These are phyloP conservation scores for Arrhopalites spinosus DNA, from an alignment of 2,888 invertebrate genomes.

Conservation along the genomic window DNA sequence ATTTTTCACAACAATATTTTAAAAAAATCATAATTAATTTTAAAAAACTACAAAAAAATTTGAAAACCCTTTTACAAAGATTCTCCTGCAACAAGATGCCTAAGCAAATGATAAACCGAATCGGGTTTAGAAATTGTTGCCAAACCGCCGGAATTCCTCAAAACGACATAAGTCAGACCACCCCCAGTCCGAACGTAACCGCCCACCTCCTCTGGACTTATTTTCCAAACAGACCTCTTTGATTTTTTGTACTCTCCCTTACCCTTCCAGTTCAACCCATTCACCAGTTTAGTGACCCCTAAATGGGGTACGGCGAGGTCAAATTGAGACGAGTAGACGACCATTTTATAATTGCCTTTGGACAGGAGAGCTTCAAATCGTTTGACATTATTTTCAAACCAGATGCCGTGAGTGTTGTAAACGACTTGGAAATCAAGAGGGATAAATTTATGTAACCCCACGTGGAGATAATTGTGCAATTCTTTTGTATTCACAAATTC, in stretches of 20 bases:
- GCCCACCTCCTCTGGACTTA: background rate
- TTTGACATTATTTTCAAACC: background rate
- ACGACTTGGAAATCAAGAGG: background rate
- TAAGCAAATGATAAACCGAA: background rate
- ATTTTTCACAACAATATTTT: no score
- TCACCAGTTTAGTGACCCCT: background rate
- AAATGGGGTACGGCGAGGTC: background rate
- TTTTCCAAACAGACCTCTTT: background rate
- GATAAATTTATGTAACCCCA: background rate
- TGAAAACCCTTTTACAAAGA: no score
- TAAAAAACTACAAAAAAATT: no score
- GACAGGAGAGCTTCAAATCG: background rate
- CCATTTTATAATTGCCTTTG: background rate
- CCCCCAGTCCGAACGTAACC: background rate
- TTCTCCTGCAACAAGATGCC: no score
- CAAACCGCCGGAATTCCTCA: background rate
- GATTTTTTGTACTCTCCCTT: background rate
- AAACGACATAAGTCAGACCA: background rate
- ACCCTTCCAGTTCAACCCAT: background rate
- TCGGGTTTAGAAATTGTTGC: background rate
- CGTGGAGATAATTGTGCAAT: background rate
- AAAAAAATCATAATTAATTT: no score
- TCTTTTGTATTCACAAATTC: background rate
- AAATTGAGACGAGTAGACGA: background rate
- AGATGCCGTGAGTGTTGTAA: background rate